Evolutionary conservation across 2,888 invertebrate species (phyloP), one percentile per base, ranked within the genome.

Genomic region (Troides oblongomaculatus): DNA sequence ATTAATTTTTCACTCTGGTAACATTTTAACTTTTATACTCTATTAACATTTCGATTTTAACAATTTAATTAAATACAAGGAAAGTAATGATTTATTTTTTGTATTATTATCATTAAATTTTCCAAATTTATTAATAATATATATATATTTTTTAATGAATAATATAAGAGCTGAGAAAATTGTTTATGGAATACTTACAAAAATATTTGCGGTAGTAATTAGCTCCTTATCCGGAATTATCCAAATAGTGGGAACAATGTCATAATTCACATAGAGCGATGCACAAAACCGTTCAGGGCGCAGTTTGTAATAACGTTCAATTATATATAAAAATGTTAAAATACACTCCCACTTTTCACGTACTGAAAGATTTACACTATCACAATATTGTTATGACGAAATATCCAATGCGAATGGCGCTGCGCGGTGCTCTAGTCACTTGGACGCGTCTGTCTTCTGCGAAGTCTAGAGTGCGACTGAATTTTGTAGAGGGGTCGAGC

Each of bases 361-460:
- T 90, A 84, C 85, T 81, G 77, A 85, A 85, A 78, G 76, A 81
- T 76, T 76, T 78, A 88, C 91, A 90, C 90, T 88, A 85, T 88
- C 90, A 92, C 91, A 90, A 88, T 87, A 81, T 85, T 88, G 83
- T 88, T 89, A 89, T 90, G 90, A 89, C 90, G 92, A 91, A 90
- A 92, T 89, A 88, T 88, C 85, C 88, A 89, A 84, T 84, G 81
- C 81, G 83, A 84, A 81, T 85, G 82, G 79, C 78, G 81, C 77
- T 79, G 78, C 81, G 84, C 84, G 77, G 80, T 79, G 82, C 82
- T 86, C 81, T 80, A 80, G 78, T 77, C 73, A 78, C 77, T 84
- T 81, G 84, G 79, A 80, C 83, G 83, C 85, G 91, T 87, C 87
- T 85, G 79, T 77, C 79, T 85, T 76, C 79, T 74, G 74, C 79